Percentiles rank a stretch among this genome's conserved stretches.
Evolutionary conservation across 1,140 invertebrate genomes (phyloP).

Genomic region (Gryon sp.): DNA sequence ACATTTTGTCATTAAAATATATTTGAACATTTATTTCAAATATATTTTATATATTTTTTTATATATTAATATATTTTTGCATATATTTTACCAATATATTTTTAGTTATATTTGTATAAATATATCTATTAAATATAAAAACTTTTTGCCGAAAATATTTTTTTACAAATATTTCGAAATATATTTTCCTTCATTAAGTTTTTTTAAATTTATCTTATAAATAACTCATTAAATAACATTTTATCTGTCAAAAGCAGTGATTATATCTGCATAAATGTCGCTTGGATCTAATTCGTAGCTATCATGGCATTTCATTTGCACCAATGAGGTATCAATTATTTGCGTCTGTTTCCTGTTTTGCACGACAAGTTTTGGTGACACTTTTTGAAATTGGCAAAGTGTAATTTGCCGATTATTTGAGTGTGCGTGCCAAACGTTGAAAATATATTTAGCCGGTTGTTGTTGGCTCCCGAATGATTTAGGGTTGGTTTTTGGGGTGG

Average conservation of each 20-base stretch:
- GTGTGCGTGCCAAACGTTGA: conserved; percentile 9
- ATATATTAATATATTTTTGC: too few species aligned
- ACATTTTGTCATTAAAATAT: too few species aligned
- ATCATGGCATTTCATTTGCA: conserved; percentile 6
- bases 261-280: background rate
- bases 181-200: too few species aligned
- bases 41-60: too few species aligned
- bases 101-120: too few species aligned
- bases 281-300: background rate
- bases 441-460: conserved; percentile 30
- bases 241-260: background rate
- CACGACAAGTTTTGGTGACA: background rate
- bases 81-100: too few species aligned
- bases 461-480: conserved; percentile 40
- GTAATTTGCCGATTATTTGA: conserved; percentile 34
- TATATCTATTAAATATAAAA: too few species aligned
- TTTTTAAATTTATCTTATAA: too few species aligned
- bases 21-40: too few species aligned
- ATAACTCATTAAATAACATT: too few species aligned
- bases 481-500: conserved; percentile 35
- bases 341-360: conserved; percentile 9
- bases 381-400: conserved; percentile 9
- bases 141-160: too few species aligned
- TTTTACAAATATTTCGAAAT: too few species aligned
- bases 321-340: conserved; percentile 16